These are phyloP conservation scores for Nemotelus nigrinus DNA, from an alignment of 2,888 invertebrate genomes.

Conservation along the genomic window DNA sequence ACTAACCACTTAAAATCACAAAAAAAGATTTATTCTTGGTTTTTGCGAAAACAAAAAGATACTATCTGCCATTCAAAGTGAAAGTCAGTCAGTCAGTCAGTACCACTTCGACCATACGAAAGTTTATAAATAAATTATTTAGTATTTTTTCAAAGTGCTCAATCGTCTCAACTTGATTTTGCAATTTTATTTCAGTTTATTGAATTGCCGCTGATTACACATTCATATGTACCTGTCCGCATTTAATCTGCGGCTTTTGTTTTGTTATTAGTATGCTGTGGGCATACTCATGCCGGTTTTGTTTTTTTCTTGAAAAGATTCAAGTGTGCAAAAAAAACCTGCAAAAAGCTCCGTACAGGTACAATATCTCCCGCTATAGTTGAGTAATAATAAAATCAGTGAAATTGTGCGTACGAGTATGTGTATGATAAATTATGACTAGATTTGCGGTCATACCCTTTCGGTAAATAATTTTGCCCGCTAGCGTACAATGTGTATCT, in stretches of 20 bases:
- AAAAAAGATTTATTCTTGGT: too few species aligned
- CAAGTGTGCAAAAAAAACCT: not conserved
- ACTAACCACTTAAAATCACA: too few species aligned
- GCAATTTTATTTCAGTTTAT: not conserved
- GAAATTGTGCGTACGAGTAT: constrained; percentile 30
- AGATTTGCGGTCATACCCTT: too few species aligned
- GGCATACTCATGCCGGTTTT: constrained; percentile 27
- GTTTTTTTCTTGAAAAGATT: too few species aligned
- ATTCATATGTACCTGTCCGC: too few species aligned
- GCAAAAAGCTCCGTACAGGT: not conserved
- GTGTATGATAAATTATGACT: too few species aligned
- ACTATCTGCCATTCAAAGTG: constrained; percentile 6
- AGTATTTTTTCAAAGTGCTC: constrained; percentile 25
- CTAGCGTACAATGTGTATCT: too few species aligned
- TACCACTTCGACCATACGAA: not conserved
- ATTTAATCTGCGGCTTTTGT: not conserved
- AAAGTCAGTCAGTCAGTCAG: not conserved
- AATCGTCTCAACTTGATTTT: not conserved
- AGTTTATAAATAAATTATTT: constrained; percentile 13
- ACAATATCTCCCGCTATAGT: not conserved
- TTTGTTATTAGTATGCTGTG: constrained; percentile 26
- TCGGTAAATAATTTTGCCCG: too few species aligned
- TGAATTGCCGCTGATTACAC: too few species aligned
- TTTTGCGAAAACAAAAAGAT: constrained; percentile 1
- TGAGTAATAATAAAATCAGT: not conserved